These are phyloP conservation scores for Panthera uncia DNA, from an alignment of 2,113 vertebrate species.

Conservation along the genomic window DNA sequence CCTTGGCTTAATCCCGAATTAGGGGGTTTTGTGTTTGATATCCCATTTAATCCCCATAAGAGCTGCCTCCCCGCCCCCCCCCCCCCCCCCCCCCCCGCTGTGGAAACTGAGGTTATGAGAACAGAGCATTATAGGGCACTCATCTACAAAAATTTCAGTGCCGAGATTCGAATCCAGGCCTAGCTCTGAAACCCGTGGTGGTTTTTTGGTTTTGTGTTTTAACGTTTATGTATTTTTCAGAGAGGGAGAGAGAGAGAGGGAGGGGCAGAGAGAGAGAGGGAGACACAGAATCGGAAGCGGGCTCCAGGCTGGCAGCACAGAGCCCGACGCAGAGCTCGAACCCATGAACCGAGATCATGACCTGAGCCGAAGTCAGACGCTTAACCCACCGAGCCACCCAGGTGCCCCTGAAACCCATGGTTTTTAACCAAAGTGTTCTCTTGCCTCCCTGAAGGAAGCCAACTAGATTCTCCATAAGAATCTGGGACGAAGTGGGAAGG, in stretches of 20 bases:
- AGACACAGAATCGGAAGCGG: no score
- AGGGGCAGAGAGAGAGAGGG: no score
- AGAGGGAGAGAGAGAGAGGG: no score
- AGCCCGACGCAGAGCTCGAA: no score
- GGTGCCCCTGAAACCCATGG: background rate
- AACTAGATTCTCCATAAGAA: background rate
- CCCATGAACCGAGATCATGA: no score
- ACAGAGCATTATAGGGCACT: background rate
- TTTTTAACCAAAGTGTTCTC: background rate
- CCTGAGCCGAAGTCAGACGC: no score
- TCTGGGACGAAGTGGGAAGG: no score
- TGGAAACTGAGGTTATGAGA: background rate
- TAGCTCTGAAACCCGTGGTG: background rate
- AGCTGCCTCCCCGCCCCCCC: background rate
- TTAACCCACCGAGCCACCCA: no score
- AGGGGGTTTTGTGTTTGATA: background rate
- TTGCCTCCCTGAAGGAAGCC: background rate
- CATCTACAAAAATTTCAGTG: background rate
- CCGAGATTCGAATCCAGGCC: background rate
- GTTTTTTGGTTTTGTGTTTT: background rate
- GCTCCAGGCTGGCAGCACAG: no score
- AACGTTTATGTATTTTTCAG: no score
- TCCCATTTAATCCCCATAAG: background rate
- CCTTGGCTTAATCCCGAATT: background rate
- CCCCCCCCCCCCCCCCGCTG: no score